A percentile compares a stretch with the other conserved stretches of the same genome.
Conservation (phyloP, 2,888 invertebrate species). For the Lacanobia oleracea region DNA sequence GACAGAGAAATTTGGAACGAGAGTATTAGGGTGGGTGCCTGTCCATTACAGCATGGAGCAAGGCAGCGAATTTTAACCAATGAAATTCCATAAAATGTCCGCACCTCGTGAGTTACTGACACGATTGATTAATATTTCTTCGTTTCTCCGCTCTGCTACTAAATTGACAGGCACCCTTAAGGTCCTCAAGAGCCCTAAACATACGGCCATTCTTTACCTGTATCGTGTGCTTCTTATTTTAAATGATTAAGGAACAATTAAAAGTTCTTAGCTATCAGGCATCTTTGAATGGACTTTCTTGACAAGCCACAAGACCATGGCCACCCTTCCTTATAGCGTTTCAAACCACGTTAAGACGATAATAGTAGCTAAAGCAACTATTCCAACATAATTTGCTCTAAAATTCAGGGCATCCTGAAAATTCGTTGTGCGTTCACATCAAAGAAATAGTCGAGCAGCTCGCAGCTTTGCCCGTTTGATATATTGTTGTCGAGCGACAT, state of each 20-base stretch:
- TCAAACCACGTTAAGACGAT: conserved; percentile 67
- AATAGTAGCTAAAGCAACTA: conserved; percentile 80
- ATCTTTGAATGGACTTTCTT: conserved; percentile 1
- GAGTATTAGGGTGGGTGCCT: no score
- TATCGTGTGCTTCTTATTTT: no score
- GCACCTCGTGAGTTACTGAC: no score
- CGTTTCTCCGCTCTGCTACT: no score
- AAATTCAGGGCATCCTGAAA: conserved; percentile 82
- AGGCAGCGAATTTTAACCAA: no score
- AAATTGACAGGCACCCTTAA: no score
- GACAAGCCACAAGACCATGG: conserved; percentile 27
- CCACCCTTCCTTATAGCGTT: conserved; percentile 63
- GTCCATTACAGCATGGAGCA: no score
- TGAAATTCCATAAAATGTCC: no score
- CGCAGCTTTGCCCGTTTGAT: conserved; percentile 68
- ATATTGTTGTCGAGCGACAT: conserved; percentile 70
- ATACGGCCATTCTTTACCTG: no score
- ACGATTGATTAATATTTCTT: no score
- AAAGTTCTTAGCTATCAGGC: neutral
- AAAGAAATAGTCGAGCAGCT: conserved; percentile 79
- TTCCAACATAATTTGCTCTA: conserved; percentile 81
- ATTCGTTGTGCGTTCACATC: conserved; percentile 82
- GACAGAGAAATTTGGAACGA: no score
- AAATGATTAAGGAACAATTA: neutral
- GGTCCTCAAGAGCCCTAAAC: no score